Evolutionary conservation across 2,113 vertebrate genomes (phyloP).

Genomic region (Hiodon alosoides): DNA sequence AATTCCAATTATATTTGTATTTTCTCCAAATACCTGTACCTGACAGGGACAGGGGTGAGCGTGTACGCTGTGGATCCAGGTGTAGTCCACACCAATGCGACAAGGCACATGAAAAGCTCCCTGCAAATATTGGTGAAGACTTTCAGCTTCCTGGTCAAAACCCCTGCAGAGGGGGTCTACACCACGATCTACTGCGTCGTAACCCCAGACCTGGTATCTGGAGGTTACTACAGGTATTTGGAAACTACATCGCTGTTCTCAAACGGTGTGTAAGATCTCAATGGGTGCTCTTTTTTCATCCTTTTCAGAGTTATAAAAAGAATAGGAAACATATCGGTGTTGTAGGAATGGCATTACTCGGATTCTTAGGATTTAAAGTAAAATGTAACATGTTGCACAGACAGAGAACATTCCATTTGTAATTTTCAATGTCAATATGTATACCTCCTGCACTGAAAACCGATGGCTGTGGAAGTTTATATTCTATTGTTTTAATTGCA

Average conservation of each 20-base stretch:
- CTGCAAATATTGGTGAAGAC: slow-evolving; percentile 33
- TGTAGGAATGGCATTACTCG: too few relatives aligned
- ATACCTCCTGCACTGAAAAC: too few relatives aligned
- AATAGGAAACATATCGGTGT: too few relatives aligned
- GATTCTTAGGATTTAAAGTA: too few relatives aligned
- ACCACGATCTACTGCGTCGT: slow-evolving; percentile 55
- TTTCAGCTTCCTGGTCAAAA: slow-evolving; percentile 44
- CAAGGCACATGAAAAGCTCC: slow-evolving; percentile 41
- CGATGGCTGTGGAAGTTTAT: too few relatives aligned
- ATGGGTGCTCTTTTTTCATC: too few relatives aligned
- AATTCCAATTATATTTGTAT: too few relatives aligned
- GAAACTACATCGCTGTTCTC: neutral
- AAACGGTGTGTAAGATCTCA: neutral
- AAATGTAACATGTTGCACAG: too few relatives aligned
- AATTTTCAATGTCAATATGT: neutral
- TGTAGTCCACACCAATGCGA: slow-evolving; percentile 46
- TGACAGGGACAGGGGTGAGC: slow-evolving; percentile 42
- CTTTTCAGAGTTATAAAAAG: too few relatives aligned
- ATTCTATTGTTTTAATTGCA: too few relatives aligned
- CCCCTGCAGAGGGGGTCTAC: slow-evolving; percentile 53
- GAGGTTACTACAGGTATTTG: slow-evolving; percentile 56
- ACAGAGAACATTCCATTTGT: too few relatives aligned
- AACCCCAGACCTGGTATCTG: slow-evolving; percentile 48
- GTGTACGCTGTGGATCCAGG: slow-evolving; percentile 59
- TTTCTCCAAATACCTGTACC: too few relatives aligned